Evolutionary conservation across 1,140 invertebrate genomes (phyloP), one percentile per base, ranked within the genome.

Genomic region (Notospermus geniculatus): DNA sequence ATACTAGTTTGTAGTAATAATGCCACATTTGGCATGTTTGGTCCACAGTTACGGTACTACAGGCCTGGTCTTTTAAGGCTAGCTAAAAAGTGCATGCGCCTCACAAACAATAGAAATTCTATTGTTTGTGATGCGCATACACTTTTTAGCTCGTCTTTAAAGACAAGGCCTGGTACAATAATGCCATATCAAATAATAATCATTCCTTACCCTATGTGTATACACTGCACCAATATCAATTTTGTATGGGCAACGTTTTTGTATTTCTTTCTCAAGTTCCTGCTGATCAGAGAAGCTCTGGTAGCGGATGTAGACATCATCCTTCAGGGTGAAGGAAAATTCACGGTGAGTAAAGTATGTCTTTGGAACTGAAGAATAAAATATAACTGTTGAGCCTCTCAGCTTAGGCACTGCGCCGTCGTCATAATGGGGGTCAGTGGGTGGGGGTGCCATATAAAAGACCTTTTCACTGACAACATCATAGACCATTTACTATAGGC

Each of bases 191-290:
- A n/a, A n/a, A n/a, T n/a, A n/a, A n/a, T n/a, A n/a, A n/a, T n/a
- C n/a, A n/a, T n/a, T 68, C 68, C 70, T 79, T 84, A 92, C 90
- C 84, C 85, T 67, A 78, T 85, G 79, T 85, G 81, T 89, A 73
- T 93, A 97, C 22, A 98, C 87, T 36, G 95, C 92, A 50, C 97
- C 97, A 75, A 99, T 93, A 83, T 99, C 97, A 72, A 99, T 93
- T 84, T 98, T 98, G 66, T 89, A 82, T 0, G 95, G 95, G 78
- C 86, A 88, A 77, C 86, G 87, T 71, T 88, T 88, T 63, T 87
- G 86, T 36, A 97, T 84, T 73, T 93, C 88, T 71, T 88, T 86
- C 72, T 90, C 87, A 67, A 99, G 84, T 70, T 96, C 91, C 60
- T 89, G 87, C 62, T 88, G 84, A 72, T 88, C 88, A 55, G 84